Conservation (phyloP, 2,888 invertebrate genomes). For the Xylocampa areola region DNA sequence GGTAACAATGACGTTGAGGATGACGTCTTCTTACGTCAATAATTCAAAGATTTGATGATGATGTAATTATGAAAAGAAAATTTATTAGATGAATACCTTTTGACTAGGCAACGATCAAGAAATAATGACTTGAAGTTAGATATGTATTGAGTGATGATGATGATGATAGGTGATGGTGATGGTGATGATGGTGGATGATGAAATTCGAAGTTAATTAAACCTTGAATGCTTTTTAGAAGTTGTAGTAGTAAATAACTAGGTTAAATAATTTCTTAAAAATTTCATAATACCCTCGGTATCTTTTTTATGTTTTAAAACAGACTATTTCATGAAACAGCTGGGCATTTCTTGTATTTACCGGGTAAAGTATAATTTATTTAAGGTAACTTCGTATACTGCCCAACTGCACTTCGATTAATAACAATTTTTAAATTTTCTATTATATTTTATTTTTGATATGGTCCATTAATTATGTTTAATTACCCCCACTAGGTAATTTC, state of each 20-base stretch:
- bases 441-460: not conserved
- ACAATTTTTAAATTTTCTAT: not conserved
- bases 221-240: not conserved
- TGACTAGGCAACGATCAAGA: too few relatives aligned
- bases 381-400: not conserved
- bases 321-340: not conserved
- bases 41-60: too few relatives aligned
- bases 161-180: not conserved
- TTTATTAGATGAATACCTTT: too few relatives aligned
- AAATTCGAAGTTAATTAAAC: too few relatives aligned
- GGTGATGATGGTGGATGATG: not conserved
- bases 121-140: too few relatives aligned
- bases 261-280: not conserved
- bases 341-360: too few relatives aligned
- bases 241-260: not conserved
- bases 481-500: slow-evolving; percentile 1
- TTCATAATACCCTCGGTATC: not conserved
- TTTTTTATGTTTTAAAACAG: not conserved
- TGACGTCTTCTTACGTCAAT: too few relatives aligned
- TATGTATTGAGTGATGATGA: not conserved
- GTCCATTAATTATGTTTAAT: not conserved
- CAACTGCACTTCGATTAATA: not conserved
- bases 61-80: too few relatives aligned
- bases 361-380: too few relatives aligned
- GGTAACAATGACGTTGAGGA: too few relatives aligned